Percentiles rank a stretch among this genome's conserved stretches.
These are phyloP conservation scores for Nasonia oneida DNA, from an alignment of 2,888 invertebrate species.

Conservation along the genomic window DNA sequence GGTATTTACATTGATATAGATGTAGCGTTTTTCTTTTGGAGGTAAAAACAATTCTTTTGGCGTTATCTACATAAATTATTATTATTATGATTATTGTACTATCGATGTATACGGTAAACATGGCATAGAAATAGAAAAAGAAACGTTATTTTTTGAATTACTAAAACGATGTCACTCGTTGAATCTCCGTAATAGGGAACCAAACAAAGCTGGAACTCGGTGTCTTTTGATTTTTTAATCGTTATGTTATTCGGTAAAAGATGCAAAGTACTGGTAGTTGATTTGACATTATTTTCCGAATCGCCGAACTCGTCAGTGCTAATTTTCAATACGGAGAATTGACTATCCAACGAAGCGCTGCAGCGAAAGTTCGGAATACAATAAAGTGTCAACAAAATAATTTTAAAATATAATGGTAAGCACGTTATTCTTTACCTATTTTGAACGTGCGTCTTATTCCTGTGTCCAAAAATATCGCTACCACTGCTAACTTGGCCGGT, in stretches of 20 bases:
- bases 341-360: background rate
- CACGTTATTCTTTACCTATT: background rate
- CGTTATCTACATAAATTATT: conserved; percentile 59
- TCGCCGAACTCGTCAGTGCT: background rate
- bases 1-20: conserved; percentile 62
- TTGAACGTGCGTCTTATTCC: background rate
- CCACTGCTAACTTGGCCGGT: background rate
- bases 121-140: background rate
- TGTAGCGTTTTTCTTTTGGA: conserved; percentile 63
- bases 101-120: background rate
- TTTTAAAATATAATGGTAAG: too few relatives aligned
- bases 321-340: background rate
- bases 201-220: conserved; percentile 66
- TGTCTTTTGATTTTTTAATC: conserved; percentile 25
- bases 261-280: background rate
- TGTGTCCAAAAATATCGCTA: background rate
- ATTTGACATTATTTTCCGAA: background rate
- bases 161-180: conserved; percentile 43
- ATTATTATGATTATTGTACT: background rate
- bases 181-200: conserved; percentile 68
- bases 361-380: background rate
- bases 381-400: too few relatives aligned
- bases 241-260: background rate
- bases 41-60: conserved; percentile 67
- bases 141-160: background rate